phyloP scores from a whole-genome alignment of 1,140 invertebrate species.

The Oscheius sp. region DNA sequence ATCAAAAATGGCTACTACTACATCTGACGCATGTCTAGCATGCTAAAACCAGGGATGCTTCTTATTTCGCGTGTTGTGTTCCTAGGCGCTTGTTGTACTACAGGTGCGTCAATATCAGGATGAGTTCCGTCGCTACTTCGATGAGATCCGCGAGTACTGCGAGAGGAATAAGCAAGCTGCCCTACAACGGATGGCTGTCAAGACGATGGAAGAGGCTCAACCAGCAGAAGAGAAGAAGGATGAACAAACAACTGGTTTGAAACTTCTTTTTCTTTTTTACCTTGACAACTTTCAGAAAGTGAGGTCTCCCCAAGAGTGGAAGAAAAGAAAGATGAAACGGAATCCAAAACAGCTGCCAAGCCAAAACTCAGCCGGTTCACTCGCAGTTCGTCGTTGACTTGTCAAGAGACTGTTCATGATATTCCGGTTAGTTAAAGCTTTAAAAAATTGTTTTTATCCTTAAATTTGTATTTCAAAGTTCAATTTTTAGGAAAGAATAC shows the following conservation, averaged over 20 bases:
- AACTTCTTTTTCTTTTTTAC: too few relatives aligned
- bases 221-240: neutral
- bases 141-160: slow-evolving; percentile 38
- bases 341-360: neutral
- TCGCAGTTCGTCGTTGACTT: slow-evolving; percentile 21
- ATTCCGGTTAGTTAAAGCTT: slow-evolving; percentile 9
- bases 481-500: slow-evolving; percentile 26
- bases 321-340: neutral
- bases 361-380: slow-evolving; percentile 6
- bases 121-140: slow-evolving; percentile 39
- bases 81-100: slow-evolving; percentile 3
- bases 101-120: slow-evolving; percentile 40
- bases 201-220: neutral
- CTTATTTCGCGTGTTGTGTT: slow-evolving; percentile 19
- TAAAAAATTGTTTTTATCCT: neutral
- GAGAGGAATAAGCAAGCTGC: slow-evolving; percentile 36
- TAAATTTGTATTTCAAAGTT: neutral
- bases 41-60: slow-evolving; percentile 17
- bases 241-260: neutral
- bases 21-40: neutral
- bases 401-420: slow-evolving; percentile 26
- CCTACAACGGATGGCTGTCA: slow-evolving; percentile 15
- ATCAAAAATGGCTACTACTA: slow-evolving; percentile 12
- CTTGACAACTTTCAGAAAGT: slow-evolving; percentile 3
- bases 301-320: neutral